These are phyloP conservation scores for Microplitis deprimator DNA, from an alignment of 2,888 invertebrate species.

Conservation along the genomic window DNA sequence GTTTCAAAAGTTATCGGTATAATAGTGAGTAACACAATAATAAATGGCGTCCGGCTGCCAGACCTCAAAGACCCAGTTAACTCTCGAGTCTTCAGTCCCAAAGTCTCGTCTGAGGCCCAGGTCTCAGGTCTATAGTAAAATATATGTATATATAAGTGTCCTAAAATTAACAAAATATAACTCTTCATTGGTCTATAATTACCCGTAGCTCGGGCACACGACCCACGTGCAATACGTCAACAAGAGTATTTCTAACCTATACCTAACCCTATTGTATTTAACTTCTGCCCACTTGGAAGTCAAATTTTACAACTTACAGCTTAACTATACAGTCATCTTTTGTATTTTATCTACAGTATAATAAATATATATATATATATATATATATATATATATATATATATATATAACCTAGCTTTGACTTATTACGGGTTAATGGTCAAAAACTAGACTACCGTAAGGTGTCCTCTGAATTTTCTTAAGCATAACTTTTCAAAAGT, in stretches of 20 bases:
- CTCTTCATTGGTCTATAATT: constrained; percentile 64
- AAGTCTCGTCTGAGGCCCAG: no score
- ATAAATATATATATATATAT: no score
- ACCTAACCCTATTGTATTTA: constrained; percentile 25
- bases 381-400: no score
- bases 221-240: no score
- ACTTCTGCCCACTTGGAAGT: constrained; percentile 13
- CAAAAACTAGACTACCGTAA: constrained; percentile 54
- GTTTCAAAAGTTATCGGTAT: not conserved
- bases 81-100: no score
- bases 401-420: no score
- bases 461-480: constrained; percentile 23
- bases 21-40: constrained; percentile 1
- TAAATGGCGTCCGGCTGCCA: not conserved
- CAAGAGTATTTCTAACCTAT: constrained; percentile 31
- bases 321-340: constrained; percentile 19
- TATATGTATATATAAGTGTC: constrained; percentile 35
- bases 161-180: constrained; percentile 59
- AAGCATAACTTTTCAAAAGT: not conserved
- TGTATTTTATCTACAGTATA: constrained; percentile 2
- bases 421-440: constrained; percentile 12
- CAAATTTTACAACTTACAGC: constrained; percentile 43
- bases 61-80: no score
- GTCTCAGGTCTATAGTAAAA: constrained; percentile 3
- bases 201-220: constrained; percentile 48